These are phyloP conservation scores for Orchesella cincta DNA, from an alignment of 1,140 invertebrate genomes.

Conservation along the genomic window DNA sequence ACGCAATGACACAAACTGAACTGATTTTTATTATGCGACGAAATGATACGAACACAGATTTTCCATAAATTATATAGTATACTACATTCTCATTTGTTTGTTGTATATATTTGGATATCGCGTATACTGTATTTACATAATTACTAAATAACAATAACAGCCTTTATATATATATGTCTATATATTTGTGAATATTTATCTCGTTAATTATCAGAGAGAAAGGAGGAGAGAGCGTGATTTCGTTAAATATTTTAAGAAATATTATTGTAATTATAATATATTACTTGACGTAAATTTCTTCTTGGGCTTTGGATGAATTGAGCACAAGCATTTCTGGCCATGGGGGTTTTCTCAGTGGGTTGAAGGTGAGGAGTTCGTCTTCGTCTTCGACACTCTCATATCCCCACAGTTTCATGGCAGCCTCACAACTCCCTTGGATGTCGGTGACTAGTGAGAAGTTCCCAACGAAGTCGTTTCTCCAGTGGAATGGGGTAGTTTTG, in stretches of 20 bases:
- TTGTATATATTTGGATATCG: too few species aligned
- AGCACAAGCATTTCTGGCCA: slow-evolving; percentile 46
- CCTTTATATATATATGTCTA: too few species aligned
- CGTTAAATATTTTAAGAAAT: too few species aligned
- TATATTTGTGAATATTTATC: too few species aligned
- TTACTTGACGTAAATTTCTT: background rate
- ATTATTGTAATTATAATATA: too few species aligned
- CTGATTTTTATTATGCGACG: background rate
- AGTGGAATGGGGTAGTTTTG: slow-evolving; percentile 78
- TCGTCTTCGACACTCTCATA: slow-evolving; percentile 57
- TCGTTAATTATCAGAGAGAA: too few species aligned
- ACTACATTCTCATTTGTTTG: too few species aligned
- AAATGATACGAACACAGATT: too few species aligned
- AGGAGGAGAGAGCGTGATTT: too few species aligned
- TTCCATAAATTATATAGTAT: too few species aligned
- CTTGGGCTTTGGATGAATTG: background rate
- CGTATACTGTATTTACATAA: too few species aligned
- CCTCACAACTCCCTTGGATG: slow-evolving; percentile 67
- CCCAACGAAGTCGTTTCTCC: slow-evolving; percentile 71
- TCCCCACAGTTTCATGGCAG: slow-evolving; percentile 80
- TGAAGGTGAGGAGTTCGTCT: slow-evolving; percentile 33
- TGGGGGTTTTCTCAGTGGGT: slow-evolving; percentile 36
- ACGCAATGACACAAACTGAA: background rate
- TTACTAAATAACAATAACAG: too few species aligned
- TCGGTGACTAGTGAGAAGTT: slow-evolving; percentile 59